Percentiles rank a stretch among this genome's conserved stretches.
Evolutionary conservation across 2,888 invertebrate genomes (phyloP).

Genomic region (Exocentrus adspersus): DNA sequence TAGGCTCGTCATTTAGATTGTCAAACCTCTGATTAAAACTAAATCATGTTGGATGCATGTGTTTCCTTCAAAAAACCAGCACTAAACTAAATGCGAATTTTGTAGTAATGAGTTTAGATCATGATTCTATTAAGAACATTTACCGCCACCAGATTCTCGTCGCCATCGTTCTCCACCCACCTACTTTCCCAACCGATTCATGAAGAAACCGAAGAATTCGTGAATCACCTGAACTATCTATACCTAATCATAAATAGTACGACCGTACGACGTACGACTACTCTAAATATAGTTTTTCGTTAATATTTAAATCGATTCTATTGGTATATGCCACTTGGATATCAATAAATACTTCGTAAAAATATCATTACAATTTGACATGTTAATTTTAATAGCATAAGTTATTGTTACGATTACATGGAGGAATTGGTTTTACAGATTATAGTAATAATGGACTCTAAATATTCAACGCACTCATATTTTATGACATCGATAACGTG

Average conservation of each 20-base stretch:
- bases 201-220: background rate
- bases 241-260: conserved; percentile 13
- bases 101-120: no score
- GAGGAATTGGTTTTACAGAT: conserved; percentile 18
- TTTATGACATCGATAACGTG: conserved; percentile 37
- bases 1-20: background rate
- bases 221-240: background rate
- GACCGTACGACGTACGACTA: no score
- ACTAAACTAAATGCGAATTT: no score
- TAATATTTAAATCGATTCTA: conserved; percentile 1
- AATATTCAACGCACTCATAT: conserved; percentile 23
- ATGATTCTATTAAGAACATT: no score
- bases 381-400: conserved; percentile 10
- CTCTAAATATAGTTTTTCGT: conserved; percentile 1
- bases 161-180: no score
- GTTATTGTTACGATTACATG: conserved; percentile 14
- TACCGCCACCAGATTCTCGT: no score
- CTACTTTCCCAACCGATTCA: no score
- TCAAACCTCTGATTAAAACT: no score
- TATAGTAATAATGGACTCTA: conserved; percentile 21
- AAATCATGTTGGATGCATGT: no score
- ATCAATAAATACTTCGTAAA: conserved; percentile 12
- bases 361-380: conserved; percentile 14
- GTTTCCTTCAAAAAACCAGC: no score
- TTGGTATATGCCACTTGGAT: conserved; percentile 7